Evolutionary conservation across 2,797 vertebrate species (phyloP), one percentile per base, ranked within the genome.

Genomic region (Merluccius polli): DNA sequence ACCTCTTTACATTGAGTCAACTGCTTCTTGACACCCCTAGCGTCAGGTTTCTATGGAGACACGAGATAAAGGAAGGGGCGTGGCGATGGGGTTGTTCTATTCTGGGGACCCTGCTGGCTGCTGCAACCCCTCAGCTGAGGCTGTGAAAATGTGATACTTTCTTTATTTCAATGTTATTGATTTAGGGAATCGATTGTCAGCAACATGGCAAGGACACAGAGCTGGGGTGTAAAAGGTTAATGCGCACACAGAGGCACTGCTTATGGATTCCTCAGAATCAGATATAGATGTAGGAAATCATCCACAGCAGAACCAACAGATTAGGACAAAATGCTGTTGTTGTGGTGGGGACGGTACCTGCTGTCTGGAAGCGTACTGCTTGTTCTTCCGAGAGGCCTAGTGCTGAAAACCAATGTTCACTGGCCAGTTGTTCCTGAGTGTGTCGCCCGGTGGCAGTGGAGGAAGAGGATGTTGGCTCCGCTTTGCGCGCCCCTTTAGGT

Each of bases 371-470:
- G 82, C 81, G 84, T 70, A 81, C 82, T 73, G 73, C 75, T 38
- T 35, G 59, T 68, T 87, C 90, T 74, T 94, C 92, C 67, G 90
- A 89, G 75, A 91, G 84, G 85, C 84, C 81, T 13, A 90, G 85
- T n/a, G 90, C 85, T 81, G 92, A 93, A 80, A 89, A 90, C 90
- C 91, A 92, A 81, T 89, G 90, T 79, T 90, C 86, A 79, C 90
- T 89, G 84, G 86, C 86, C 84, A 89, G 89, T 87, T 93, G 91
- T 93, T 93, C 94, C 93, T 94, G 94, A 95, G 93, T 92, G 80
- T 90, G 90, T 79, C 44, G 82, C 81, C 83, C 86, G 73, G 88
- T 81, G 74, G 80, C 78, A 36, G 83, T 79, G 0, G 84, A 31
- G 4, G 80, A 73, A 76, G 74, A 77, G 32, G 83, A 80, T 6